These are phyloP conservation scores for Philopotamus ludificatus DNA, from an alignment of 1,140 invertebrate species.

Conservation along the genomic window DNA sequence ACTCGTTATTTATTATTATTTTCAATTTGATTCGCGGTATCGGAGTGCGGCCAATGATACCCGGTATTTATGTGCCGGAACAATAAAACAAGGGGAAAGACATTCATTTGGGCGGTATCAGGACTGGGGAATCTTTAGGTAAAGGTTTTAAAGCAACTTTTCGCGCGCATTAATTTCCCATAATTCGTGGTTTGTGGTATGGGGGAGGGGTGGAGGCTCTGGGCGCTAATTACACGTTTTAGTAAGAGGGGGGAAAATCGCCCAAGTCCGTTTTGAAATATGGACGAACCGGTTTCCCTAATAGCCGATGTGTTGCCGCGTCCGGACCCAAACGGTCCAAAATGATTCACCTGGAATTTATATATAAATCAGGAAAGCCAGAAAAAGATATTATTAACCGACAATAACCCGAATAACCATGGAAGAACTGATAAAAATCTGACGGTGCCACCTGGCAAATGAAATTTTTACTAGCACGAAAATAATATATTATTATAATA, in stretches of 20 bases:
- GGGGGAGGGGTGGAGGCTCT: background rate
- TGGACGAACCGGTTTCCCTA: background rate
- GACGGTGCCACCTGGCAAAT: no score
- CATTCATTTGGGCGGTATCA: constrained; percentile 5
- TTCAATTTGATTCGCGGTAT: no score
- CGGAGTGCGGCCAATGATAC: background rate
- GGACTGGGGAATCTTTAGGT: background rate
- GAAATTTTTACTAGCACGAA: no score
- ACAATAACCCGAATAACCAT: no score
- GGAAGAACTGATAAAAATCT: no score
- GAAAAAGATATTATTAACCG: no score
- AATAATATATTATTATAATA: no score
- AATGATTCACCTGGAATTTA: no score
- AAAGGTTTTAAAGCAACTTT: constrained; percentile 9
- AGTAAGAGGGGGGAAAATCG: background rate
- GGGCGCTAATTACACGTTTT: constrained; percentile 11
- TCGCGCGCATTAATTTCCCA: constrained; percentile 12
- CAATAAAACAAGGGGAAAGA: constrained; percentile 12
- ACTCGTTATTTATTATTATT: no score
- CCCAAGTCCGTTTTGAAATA: background rate
- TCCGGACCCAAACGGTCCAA: no score
- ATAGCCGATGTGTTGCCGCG: background rate
- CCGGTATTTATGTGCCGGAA: constrained; percentile 5
- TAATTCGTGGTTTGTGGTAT: background rate
- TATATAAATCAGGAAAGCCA: no score